Conservation (phyloP, 2,113 vertebrate species). For the Hyaena hyaena region DNA sequence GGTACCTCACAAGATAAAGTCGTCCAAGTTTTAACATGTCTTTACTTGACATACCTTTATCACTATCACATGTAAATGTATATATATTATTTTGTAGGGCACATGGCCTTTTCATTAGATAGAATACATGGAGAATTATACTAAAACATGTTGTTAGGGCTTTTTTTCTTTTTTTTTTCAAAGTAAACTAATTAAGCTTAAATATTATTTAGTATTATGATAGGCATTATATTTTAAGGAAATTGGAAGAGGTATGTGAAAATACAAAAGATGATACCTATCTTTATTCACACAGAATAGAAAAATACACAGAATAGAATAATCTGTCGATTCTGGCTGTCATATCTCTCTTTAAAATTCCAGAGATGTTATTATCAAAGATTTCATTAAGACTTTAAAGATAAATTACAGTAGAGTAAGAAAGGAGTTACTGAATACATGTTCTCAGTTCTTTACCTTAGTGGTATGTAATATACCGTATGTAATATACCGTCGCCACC, state of each 20-base stretch:
- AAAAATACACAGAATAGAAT: too few relatives aligned
- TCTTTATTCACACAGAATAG: not conserved
- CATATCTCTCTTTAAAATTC: not conserved
- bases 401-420: not conserved
- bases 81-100: not conserved
- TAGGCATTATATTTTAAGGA: not conserved
- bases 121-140: not conserved
- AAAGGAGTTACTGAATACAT: not conserved
- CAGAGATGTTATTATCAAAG: not conserved
- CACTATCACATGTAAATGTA: not conserved
- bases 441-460: not conserved
- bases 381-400: not conserved
- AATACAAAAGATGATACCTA: not conserved
- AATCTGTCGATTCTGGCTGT: not conserved
- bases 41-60: not conserved
- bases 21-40: not conserved
- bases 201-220: not conserved
- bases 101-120: not conserved
- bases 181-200: not conserved
- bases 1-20: not conserved
- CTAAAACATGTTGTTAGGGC: not conserved
- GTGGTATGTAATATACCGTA: not conserved
- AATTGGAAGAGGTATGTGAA: not conserved
- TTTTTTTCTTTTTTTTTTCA: not conserved
- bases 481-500: not conserved